These are phyloP conservation scores for Salarias fasciatus DNA, from an alignment of 2,797 vertebrate species.

Conservation along the genomic window DNA sequence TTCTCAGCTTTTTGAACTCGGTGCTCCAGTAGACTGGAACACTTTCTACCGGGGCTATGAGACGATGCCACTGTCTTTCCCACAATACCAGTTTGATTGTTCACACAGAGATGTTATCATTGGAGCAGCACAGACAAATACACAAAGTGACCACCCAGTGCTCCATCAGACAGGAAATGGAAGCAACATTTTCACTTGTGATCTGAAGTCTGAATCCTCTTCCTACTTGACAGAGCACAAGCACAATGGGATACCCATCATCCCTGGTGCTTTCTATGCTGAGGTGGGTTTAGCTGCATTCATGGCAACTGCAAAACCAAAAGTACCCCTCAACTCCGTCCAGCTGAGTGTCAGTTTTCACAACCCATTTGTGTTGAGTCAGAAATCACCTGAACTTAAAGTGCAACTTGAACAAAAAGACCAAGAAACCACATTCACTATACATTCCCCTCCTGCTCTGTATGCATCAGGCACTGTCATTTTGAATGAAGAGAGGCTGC, in stretches of 20 bases:
- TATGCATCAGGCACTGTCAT: slow-evolving; percentile 83
- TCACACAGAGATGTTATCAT: slow-evolving; percentile 71
- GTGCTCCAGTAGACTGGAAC: slow-evolving; percentile 83
- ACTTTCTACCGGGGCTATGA: slow-evolving; percentile 79
- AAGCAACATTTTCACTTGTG: slow-evolving; percentile 76
- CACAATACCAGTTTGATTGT: slow-evolving; percentile 86
- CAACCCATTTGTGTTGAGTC: slow-evolving; percentile 79
- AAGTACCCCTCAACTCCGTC: slow-evolving; percentile 78
- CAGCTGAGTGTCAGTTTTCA: slow-evolving; percentile 84
- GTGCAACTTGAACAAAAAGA: slow-evolving; percentile 73
- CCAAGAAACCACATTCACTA: slow-evolving; percentile 68
- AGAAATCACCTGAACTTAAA: slow-evolving; percentile 78
- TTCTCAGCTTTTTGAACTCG: slow-evolving; percentile 84
- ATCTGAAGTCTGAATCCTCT: slow-evolving; percentile 69
- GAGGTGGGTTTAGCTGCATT: slow-evolving; percentile 86
- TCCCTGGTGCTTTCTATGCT: slow-evolving; percentile 86
- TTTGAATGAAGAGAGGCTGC: slow-evolving; percentile 49
- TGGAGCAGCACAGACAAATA: slow-evolving; percentile 68
- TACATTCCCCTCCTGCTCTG: slow-evolving; percentile 74
- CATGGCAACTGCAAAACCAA: slow-evolving; percentile 78
- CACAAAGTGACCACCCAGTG: slow-evolving; percentile 74
- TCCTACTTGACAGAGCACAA: slow-evolving; percentile 86
- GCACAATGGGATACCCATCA: slow-evolving; percentile 80
- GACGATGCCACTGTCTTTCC: slow-evolving; percentile 78
- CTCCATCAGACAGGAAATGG: slow-evolving; percentile 69